phyloP scores from a whole-genome alignment of 2,888 invertebrate genomes.

The Aethes cnicana region DNA sequence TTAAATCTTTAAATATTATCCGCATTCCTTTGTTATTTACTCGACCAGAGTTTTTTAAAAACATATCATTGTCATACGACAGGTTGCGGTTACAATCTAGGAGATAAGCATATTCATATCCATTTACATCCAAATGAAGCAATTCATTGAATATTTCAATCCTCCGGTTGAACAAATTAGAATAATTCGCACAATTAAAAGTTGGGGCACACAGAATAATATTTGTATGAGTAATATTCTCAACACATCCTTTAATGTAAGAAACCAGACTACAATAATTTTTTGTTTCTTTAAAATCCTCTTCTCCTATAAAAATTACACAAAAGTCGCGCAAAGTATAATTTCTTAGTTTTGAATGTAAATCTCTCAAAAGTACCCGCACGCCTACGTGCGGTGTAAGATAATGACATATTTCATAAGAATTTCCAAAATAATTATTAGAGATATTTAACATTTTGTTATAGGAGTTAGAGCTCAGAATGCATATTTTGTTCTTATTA shows the following conservation, averaged over 20 bases:
- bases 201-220: background rate
- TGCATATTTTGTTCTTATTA: too few species aligned
- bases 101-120: background rate
- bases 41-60: background rate
- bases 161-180: background rate
- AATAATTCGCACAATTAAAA: background rate
- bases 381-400: too few species aligned
- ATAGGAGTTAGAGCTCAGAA: too few species aligned
- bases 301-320: too few species aligned
- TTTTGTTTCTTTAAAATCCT: background rate
- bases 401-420: too few species aligned
- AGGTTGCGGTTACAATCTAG: conserved; percentile 2
- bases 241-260: background rate
- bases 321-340: too few species aligned
- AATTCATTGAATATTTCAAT: conserved; percentile 2
- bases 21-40: background rate
- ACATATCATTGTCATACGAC: conserved; percentile 1
- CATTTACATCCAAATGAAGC: background rate
- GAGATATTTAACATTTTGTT: too few species aligned
- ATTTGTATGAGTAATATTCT: background rate
- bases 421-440: too few species aligned
- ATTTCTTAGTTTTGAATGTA: too few species aligned
- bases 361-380: too few species aligned
- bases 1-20: background rate
- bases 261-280: background rate